Conservation (phyloP, 2,888 invertebrate genomes). For the Strigamia transsilvanica region DNA sequence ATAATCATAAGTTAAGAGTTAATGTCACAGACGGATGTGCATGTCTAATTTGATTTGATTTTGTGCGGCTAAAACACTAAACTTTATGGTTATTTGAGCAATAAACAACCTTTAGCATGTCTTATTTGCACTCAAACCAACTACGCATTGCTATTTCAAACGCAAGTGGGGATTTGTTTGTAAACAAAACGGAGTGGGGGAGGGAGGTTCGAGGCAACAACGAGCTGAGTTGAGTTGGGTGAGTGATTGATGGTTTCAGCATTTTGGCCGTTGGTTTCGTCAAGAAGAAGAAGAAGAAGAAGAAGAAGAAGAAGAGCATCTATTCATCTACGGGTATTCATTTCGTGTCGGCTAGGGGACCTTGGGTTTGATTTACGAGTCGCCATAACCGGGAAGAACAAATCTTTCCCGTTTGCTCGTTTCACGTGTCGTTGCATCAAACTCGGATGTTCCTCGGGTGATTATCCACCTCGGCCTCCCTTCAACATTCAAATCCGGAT, state of each 20-base stretch:
- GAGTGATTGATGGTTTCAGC: background rate
- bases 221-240: no score
- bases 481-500: slow-evolving; percentile 17
- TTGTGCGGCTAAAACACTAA: background rate
- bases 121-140: slow-evolving; percentile 6
- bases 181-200: background rate
- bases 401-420: slow-evolving; percentile 28
- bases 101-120: background rate
- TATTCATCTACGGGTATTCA: background rate
- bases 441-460: slow-evolving; percentile 29
- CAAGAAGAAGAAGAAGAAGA: no score
- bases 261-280: no score
- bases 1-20: background rate
- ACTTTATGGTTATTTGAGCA: slow-evolving; percentile 20
- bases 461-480: slow-evolving; percentile 32
- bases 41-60: slow-evolving; percentile 2
- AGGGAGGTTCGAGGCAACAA: background rate
- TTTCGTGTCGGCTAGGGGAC: background rate
- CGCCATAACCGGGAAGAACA: slow-evolving; percentile 20
- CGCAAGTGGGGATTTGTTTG: background rate
- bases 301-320: no score
- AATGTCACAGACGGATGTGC: slow-evolving; percentile 20
- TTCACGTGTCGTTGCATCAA: slow-evolving; percentile 48
- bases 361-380: slow-evolving; percentile 28
- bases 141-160: no score